phyloP scores from a whole-genome alignment of 2,888 invertebrate species.

The Lasioglossum villosulum region DNA sequence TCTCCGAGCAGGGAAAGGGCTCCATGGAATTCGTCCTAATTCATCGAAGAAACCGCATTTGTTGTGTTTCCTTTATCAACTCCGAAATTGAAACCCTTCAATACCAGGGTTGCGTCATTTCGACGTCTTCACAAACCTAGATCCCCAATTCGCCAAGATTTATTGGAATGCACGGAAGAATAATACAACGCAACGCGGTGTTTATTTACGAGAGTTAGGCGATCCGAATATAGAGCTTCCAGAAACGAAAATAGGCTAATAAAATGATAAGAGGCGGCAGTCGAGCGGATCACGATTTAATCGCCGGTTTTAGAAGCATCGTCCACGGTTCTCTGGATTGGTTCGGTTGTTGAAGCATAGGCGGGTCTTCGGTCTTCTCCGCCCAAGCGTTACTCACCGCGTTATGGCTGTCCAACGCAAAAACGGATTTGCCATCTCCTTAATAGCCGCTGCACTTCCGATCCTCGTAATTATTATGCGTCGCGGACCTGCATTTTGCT shows the following conservation, averaged over 20 bases:
- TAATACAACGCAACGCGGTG: background rate
- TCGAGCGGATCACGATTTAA: conserved; percentile 58
- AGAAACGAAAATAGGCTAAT: background rate
- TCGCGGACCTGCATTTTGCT: conserved; percentile 12
- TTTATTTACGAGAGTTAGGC: background rate
- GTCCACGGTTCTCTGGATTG: conserved; percentile 71
- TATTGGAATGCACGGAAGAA: background rate
- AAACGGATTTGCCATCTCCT: conserved; percentile 63
- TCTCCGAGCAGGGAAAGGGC: conserved; percentile 57
- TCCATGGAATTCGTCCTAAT: conserved; percentile 64
- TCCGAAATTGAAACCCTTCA: conserved; percentile 54
- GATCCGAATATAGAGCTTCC: background rate
- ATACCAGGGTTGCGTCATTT: conserved; percentile 19
- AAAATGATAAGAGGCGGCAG: background rate
- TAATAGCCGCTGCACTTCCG: conserved; percentile 58
- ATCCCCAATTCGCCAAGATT: background rate
- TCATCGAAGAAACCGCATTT: conserved; percentile 75
- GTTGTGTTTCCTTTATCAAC: conserved; percentile 73
- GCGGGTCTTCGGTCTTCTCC: conserved; percentile 78
- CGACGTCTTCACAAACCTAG: background rate
- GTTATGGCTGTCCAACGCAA: conserved; percentile 79
- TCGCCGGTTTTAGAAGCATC: conserved; percentile 60
- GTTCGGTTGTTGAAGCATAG: conserved; percentile 73
- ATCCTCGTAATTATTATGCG: conserved; percentile 62
- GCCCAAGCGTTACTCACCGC: conserved; percentile 75